Evolutionary conservation across 2,113 vertebrate species (phyloP).

Genomic region (Ceyx melanurus): DNA sequence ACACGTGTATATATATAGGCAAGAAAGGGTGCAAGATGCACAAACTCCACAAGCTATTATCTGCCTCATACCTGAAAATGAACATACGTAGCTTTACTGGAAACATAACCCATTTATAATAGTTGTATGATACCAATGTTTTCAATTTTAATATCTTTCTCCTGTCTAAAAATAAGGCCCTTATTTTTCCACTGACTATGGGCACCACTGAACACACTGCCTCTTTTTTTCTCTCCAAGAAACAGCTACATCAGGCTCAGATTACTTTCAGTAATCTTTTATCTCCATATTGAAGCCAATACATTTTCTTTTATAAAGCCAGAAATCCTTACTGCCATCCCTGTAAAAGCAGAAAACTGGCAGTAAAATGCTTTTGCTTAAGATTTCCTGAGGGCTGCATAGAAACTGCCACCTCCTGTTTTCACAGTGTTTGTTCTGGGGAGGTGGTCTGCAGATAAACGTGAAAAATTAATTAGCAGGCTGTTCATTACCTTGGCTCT

Average conservation of each 20-base stretch:
- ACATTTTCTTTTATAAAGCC: neutral
- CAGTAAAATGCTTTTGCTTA: neutral
- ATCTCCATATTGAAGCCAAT: neutral
- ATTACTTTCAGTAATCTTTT: neutral
- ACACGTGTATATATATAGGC: neutral
- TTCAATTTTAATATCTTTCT: neutral
- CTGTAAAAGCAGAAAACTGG: neutral
- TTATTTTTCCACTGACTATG: neutral
- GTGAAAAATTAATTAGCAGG: slow-evolving; percentile 50
- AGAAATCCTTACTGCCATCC: neutral
- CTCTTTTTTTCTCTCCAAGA: neutral
- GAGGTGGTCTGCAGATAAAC: neutral
- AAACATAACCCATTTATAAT: neutral
- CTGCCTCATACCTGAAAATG: neutral
- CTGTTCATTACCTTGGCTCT: slow-evolving; percentile 22
- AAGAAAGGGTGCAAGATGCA: neutral
- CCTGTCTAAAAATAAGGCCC: neutral
- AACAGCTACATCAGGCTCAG: neutral
- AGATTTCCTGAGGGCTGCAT: neutral
- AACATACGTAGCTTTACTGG: neutral
- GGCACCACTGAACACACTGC: neutral
- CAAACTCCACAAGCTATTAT: neutral
- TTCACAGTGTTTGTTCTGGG: slow-evolving; percentile 12
- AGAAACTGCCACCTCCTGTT: neutral
- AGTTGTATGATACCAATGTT: neutral